Percentiles rank a stretch among this genome's conserved stretches.
Evolutionary conservation across 2,888 invertebrate species (phyloP).

Genomic region (Leptinotarsa tumamoca): DNA sequence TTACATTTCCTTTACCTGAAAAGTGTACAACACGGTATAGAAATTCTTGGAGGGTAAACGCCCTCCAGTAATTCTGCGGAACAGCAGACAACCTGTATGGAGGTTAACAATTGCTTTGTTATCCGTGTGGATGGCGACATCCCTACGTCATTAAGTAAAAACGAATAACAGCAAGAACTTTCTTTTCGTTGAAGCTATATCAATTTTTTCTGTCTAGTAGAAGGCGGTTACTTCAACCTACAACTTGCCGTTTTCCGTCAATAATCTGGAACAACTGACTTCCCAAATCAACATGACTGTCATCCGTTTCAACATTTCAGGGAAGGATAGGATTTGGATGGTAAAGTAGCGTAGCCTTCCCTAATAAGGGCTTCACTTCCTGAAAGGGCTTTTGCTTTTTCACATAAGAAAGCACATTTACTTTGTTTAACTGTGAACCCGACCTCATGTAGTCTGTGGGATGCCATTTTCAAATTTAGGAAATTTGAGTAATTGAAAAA

Average conservation of each 20-base stretch:
- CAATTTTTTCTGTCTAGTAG: not conserved
- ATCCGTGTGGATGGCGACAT: not conserved
- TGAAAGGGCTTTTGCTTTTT: not conserved
- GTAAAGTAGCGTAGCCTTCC: too few species aligned
- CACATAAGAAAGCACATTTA: not conserved
- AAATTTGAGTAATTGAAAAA: not conserved
- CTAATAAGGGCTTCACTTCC: too few species aligned
- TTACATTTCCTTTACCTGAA: not conserved
- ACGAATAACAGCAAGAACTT: not conserved
- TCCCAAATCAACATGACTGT: not conserved
- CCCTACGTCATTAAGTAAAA: not conserved
- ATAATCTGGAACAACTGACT: not conserved
- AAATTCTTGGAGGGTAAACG: not conserved
- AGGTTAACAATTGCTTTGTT: not conserved
- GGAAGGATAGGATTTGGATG: not conserved
- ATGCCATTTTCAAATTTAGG: not conserved
- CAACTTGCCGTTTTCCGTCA: not conserved
- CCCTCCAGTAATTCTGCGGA: not conserved
- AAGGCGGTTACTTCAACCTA: not conserved
- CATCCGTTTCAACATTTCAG: not conserved
- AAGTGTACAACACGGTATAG: not conserved
- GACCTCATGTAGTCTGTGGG: not conserved
- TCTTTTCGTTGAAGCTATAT: not conserved
- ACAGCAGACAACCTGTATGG: not conserved
- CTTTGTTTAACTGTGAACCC: not conserved